Evolutionary conservation across 2,888 invertebrate species (phyloP), one percentile per base, ranked within the genome.

Genomic region (Heterodera filipjevi): DNA sequence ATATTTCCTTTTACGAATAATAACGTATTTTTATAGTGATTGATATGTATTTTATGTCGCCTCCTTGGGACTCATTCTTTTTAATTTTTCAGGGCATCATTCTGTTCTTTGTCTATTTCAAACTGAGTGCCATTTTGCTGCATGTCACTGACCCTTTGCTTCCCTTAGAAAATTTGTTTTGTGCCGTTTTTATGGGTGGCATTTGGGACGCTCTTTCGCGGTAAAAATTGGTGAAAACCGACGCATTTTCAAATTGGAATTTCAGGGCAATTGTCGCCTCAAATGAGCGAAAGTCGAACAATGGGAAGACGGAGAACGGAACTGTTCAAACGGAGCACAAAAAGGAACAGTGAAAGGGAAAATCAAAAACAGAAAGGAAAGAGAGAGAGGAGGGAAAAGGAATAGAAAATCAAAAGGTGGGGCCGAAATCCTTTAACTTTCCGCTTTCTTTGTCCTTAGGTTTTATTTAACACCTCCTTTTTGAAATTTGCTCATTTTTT

Each of bases 61-160:
- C n/a, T 19, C 16, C 72, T 16, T 22, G 27, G 32, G 44, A 27
- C n/a, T n/a, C 12, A 27, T 35, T 39, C 3, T 27, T 32, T 77
- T 49, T 73, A 77, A 22, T 32, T 46, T 79, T 84, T 46, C 78
- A 87, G 87, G 85, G 85, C 12, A 82, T 87, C 71, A 88, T 89
- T 53, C 84, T 85, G 16, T 89, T 89, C 84, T 89, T 90, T 79
- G 86, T 89, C 81, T 89, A 90, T 84, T 90, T 87, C 87, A 91
- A 94, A 93, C 90, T 99, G 81, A 96, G 96, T 33, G 96, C 97
- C 14, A 94, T 99, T 87, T 92, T 99, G 79, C 92, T 99, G 87
- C 96, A 96, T 85, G 97, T 99, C 88, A 95, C 96, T 90, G 99
- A 99, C 92, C 99, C 99, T 64, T 98, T 99, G 91, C 93, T 95